Percentiles rank a stretch among this genome's conserved stretches.
Conservation (phyloP, 2,797 vertebrate species). For the Rhabdophis nuchalis region DNA sequence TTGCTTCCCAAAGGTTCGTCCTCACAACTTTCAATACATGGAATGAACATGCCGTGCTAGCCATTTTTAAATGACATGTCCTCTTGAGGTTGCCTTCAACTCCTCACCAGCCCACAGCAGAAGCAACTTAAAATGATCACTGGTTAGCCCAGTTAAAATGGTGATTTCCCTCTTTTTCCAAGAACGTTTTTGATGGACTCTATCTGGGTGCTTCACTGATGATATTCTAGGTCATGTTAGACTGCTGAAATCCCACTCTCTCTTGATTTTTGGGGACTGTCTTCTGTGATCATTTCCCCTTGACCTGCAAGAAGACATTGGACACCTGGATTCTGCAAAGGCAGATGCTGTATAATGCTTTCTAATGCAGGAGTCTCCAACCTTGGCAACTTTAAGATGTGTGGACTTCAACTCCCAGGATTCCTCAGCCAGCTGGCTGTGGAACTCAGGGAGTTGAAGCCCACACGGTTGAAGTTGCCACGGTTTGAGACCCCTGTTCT, state of each 20-base stretch:
- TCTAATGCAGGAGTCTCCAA: background rate
- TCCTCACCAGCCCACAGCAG: background rate
- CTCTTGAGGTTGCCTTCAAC: background rate
- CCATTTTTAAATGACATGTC: background rate
- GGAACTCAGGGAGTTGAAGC: no score
- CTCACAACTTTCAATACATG: background rate
- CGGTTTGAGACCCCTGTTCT: background rate
- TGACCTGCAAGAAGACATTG: background rate
- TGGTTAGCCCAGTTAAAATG: background rate
- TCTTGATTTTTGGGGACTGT: background rate
- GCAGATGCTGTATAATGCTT: background rate
- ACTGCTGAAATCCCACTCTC: background rate
- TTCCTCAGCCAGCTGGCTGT: no score
- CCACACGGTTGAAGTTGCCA: no score
- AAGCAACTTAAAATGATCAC: background rate
- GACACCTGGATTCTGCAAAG: background rate
- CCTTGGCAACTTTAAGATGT: no score
- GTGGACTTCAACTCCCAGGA: no score
- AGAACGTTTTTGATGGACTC: background rate
- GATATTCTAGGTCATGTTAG: background rate
- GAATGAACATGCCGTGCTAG: background rate
- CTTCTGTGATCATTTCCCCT: background rate
- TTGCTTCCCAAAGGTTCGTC: background rate
- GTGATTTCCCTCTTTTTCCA: background rate
- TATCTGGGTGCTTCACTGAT: background rate